phyloP scores from a whole-genome alignment of 2,888 invertebrate genomes.

The Apocheima hispidaria region DNA sequence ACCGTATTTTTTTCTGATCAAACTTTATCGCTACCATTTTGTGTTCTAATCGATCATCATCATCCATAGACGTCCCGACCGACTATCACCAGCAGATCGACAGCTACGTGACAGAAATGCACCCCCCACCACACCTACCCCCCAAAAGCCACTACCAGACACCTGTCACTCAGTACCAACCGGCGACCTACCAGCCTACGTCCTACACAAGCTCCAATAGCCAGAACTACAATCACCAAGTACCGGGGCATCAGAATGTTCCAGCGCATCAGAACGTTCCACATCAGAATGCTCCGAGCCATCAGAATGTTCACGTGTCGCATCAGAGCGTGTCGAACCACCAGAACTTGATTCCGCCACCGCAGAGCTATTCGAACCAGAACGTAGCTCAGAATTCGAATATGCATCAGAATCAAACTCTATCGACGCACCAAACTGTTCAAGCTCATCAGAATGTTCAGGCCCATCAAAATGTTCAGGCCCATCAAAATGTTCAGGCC shows the following conservation, averaged over 20 bases:
- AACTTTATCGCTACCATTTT: slow-evolving; percentile 29
- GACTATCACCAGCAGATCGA: slow-evolving; percentile 83
- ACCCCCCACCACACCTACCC: slow-evolving; percentile 70
- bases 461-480: neutral
- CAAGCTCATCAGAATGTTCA: slow-evolving; percentile 18
- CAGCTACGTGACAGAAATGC: slow-evolving; percentile 80
- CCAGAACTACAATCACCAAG: slow-evolving; percentile 42
- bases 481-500: slow-evolving; percentile 39
- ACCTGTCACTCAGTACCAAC: slow-evolving; percentile 53
- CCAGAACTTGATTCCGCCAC: slow-evolving; percentile 26
- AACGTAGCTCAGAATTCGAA: slow-evolving; percentile 28
- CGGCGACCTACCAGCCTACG: slow-evolving; percentile 42
- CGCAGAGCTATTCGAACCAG: slow-evolving; percentile 38
- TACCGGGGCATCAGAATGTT: slow-evolving; percentile 13
- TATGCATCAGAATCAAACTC: slow-evolving; percentile 18
- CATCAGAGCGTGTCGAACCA: slow-evolving; percentile 22
- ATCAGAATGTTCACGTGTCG: slow-evolving; percentile 5
- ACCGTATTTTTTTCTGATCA: slow-evolving; percentile 46
- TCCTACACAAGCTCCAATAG: slow-evolving; percentile 27
- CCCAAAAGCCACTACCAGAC: slow-evolving; percentile 77
- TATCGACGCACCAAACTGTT: slow-evolving; percentile 7
- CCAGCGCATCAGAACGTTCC: slow-evolving; percentile 6
- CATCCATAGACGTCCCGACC: slow-evolving; percentile 66
- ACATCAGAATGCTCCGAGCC: slow-evolving; percentile 7
- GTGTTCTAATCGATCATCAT: slow-evolving; percentile 58